Conservation (phyloP, 1,140 invertebrate genomes). For the Anagrus nilaparvatae region DNA sequence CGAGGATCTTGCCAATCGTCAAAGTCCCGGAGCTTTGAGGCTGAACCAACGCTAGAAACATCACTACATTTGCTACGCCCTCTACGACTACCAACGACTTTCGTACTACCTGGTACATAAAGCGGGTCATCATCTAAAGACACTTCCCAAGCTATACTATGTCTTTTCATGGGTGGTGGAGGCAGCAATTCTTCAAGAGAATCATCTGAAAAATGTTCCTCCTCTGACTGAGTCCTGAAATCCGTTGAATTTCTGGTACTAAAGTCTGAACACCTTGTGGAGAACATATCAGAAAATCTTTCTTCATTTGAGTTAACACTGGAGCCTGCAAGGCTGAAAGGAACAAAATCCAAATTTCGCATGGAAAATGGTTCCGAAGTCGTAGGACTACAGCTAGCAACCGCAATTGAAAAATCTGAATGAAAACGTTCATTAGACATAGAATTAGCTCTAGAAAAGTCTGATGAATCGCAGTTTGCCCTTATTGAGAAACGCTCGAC, state of each 20-base stretch:
- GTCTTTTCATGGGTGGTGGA: conserved; percentile 56
- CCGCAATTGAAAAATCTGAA: conserved; percentile 40
- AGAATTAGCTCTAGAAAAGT: conserved; percentile 39
- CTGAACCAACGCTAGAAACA: conserved; percentile 46
- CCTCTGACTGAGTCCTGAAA: conserved; percentile 45
- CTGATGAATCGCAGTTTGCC: conserved; percentile 38
- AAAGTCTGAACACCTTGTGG: conserved; percentile 37
- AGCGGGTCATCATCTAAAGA: conserved; percentile 60
- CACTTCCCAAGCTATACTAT: conserved; percentile 75
- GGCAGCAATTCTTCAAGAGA: conserved; percentile 64
- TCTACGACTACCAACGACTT: conserved; percentile 49
- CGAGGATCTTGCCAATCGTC: conserved; percentile 55
- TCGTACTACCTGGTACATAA: conserved; percentile 61
- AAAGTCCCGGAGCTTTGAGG: conserved; percentile 49
- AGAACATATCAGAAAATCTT: conserved; percentile 35
- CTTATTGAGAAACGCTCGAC: conserved; percentile 39
- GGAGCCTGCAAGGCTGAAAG: conserved; percentile 32
- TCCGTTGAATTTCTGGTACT: conserved; percentile 38
- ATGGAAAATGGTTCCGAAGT: conserved; percentile 38
- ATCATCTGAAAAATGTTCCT: conserved; percentile 72
- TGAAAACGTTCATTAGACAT: conserved; percentile 40
- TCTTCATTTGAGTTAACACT: conserved; percentile 33
- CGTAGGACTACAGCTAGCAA: conserved; percentile 37
- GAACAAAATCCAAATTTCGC: conserved; percentile 36
- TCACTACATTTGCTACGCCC: conserved; percentile 46